phyloP scores from a whole-genome alignment of 2,797 vertebrate species.

The Chrysolophus pictus region DNA sequence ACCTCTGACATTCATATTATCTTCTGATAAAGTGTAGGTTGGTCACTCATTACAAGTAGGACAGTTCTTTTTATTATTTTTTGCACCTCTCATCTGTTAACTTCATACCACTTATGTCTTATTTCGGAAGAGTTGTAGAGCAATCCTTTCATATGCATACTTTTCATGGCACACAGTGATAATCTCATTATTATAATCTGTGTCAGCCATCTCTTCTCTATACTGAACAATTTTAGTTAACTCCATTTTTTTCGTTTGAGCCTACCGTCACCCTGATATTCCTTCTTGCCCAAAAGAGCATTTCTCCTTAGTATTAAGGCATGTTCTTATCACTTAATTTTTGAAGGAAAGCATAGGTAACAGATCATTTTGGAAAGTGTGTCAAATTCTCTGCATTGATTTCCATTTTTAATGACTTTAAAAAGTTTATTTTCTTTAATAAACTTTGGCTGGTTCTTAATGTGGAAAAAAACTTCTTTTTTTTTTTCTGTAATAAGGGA shows the following conservation, averaged over 20 bases:
- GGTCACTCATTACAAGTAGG: not conserved
- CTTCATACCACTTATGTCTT: not conserved
- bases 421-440: not conserved
- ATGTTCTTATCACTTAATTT: not conserved
- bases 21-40: not conserved
- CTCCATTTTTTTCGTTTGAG: not conserved
- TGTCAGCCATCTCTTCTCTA: not conserved
- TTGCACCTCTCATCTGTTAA: not conserved
- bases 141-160: not conserved
- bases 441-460: not conserved
- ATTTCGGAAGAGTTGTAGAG: not conserved
- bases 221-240: not conserved
- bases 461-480: not conserved
- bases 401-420: not conserved
- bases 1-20: not conserved
- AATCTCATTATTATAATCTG: not conserved
- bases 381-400: not conserved
- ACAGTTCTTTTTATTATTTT: not conserved
- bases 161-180: not conserved
- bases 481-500: not conserved
- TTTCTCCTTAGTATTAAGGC: not conserved
- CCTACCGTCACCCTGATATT: not conserved
- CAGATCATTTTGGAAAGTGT: not conserved
- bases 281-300: not conserved
- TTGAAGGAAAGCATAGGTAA: not conserved